These are phyloP conservation scores for Macropus fuliginosus DNA, from an alignment of 2,797 vertebrate species.

Conservation along the genomic window DNA sequence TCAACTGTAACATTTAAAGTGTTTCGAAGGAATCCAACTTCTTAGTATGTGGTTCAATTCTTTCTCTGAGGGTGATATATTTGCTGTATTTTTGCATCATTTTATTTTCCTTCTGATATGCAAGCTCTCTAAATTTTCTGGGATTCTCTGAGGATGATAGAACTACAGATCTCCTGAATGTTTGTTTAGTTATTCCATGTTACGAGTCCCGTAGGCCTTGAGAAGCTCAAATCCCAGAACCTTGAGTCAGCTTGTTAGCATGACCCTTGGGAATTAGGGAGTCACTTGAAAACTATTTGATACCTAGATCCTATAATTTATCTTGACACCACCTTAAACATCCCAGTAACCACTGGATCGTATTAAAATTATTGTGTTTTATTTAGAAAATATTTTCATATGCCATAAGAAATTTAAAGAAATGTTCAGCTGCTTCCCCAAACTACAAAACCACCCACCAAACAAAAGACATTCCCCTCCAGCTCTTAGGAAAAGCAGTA, in stretches of 20 bases:
- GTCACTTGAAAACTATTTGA: not conserved
- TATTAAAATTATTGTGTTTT: no score
- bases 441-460: not conserved
- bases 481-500: not conserved
- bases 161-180: not conserved
- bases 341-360: not conserved
- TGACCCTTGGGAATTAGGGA: not conserved
- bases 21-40: not conserved
- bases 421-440: not conserved
- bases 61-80: not conserved
- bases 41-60: not conserved
- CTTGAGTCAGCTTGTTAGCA: no score
- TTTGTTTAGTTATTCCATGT: not conserved
- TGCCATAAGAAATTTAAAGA: not conserved
- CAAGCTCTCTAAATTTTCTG: not conserved
- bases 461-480: not conserved
- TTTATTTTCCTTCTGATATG: not conserved
- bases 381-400: not conserved
- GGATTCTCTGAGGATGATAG: not conserved
- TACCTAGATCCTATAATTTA: not conserved
- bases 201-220: not conserved
- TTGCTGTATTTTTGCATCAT: not conserved
- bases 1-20: not conserved
- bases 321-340: not conserved
- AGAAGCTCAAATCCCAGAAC: not conserved